These are phyloP conservation scores for Podabrus alpinus DNA, from an alignment of 2,888 invertebrate genomes.

Conservation along the genomic window DNA sequence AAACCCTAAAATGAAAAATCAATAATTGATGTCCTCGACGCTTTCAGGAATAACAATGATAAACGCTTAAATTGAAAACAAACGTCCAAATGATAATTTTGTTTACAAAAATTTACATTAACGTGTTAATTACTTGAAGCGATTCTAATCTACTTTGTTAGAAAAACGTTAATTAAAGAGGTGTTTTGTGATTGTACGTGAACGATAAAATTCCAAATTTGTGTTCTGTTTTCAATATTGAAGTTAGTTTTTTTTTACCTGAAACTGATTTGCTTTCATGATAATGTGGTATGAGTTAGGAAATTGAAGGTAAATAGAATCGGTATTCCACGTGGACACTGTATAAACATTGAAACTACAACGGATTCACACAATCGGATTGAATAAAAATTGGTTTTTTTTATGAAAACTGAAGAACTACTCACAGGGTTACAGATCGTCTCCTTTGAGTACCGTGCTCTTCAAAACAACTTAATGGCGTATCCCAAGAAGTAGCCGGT, in stretches of 20 bases:
- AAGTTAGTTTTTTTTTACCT: neutral
- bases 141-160: neutral
- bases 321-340: neutral
- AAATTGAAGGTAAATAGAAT: neutral
- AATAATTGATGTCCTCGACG: neutral
- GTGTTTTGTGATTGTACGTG: neutral
- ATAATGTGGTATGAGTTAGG: neutral
- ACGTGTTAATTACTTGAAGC: neutral
- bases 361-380: constrained; percentile 9
- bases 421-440: constrained; percentile 18
- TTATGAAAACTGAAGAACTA: neutral
- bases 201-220: neutral
- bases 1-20: neutral
- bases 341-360: constrained; percentile 2
- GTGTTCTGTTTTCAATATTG: too few species aligned
- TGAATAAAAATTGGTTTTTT: neutral
- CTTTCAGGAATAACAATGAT: neutral
- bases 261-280: neutral
- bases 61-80: neutral
- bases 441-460: neutral
- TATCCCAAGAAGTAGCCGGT: constrained; percentile 40
- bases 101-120: neutral
- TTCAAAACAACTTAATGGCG: constrained; percentile 31
- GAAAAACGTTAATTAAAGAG: neutral
- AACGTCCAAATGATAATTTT: neutral